phyloP scores from a whole-genome alignment of 2,113 vertebrate genomes.

The Sorex fumeus region DNA sequence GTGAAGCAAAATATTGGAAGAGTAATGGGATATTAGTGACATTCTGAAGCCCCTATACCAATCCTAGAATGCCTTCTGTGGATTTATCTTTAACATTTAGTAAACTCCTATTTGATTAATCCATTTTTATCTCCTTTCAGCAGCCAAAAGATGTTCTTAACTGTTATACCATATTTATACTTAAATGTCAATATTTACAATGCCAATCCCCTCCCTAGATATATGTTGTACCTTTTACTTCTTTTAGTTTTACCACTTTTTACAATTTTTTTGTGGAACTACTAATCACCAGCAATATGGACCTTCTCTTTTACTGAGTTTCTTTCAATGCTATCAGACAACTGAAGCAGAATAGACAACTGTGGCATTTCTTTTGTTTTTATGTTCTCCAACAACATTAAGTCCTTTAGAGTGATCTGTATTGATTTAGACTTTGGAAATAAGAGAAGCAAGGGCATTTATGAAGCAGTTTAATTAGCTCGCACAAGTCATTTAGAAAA shows the following conservation, averaged over 20 bases:
- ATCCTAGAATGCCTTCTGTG: constrained; percentile 8
- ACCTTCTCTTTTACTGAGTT: constrained; percentile 22
- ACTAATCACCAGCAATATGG: constrained; percentile 21
- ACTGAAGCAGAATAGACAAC: neutral
- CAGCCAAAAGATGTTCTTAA: constrained; percentile 36
- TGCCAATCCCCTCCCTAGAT: neutral
- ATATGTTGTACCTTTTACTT: constrained; percentile 42
- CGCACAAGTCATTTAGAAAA: constrained; percentile 46
- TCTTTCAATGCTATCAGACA: constrained; percentile 23
- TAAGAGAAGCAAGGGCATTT: constrained; percentile 50
- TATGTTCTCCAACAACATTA: constrained; percentile 14
- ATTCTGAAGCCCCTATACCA: constrained; percentile 13
- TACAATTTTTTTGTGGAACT: constrained; percentile 37
- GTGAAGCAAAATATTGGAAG: constrained; percentile 32
- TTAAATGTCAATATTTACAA: constrained; percentile 43
- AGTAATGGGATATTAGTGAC: constrained; percentile 12
- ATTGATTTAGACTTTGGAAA: constrained; percentile 51
- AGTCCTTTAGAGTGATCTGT: constrained; percentile 19
- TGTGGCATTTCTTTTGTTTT: constrained; percentile 42
- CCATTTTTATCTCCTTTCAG: constrained; percentile 15
- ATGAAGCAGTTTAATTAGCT: constrained; percentile 55
- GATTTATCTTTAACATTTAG: constrained; percentile 50
- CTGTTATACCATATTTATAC: constrained; percentile 33
- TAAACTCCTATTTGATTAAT: neutral
- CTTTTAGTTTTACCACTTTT: constrained; percentile 37